A percentile compares a stretch with the other conserved stretches of the same genome.
These are phyloP conservation scores for Dichetophora obliterata DNA, from an alignment of 2,888 invertebrate genomes.

Conservation along the genomic window DNA sequence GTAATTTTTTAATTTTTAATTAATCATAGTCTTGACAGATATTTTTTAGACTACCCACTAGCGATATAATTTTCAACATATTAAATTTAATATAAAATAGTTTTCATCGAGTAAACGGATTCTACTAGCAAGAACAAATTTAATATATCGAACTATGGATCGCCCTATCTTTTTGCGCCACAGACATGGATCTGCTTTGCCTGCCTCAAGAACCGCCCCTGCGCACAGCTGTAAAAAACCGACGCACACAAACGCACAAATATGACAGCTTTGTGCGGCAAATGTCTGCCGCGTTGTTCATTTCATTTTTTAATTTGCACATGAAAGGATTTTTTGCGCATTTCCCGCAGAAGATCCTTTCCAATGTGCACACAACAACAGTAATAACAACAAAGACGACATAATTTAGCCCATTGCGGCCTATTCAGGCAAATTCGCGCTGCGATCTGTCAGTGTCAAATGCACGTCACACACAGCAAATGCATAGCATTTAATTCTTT, in stretches of 20 bases:
- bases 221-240: background rate
- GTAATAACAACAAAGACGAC: slow-evolving; percentile 1
- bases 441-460: slow-evolving; percentile 69
- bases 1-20: no score
- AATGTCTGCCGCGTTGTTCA: slow-evolving; percentile 7
- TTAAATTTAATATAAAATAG: no score
- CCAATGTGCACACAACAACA: background rate
- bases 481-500: background rate
- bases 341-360: background rate
- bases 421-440: slow-evolving; percentile 52
- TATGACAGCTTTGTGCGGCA: background rate
- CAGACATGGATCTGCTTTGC: no score
- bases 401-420: slow-evolving; percentile 38
- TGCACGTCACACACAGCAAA: slow-evolving; percentile 63
- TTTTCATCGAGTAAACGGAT: no score
- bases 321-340: slow-evolving; percentile 19
- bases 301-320: slow-evolving; percentile 27
- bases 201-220: no score
- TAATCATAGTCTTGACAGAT: no score
- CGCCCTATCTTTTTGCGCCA: no score
- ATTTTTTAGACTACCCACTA: no score
- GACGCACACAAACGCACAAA: background rate
- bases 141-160: no score
- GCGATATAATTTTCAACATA: no score
- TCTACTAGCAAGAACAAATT: no score